These are phyloP conservation scores for Apogon talboti DNA, from an alignment of 2,797 vertebrate species.

Conservation along the genomic window DNA sequence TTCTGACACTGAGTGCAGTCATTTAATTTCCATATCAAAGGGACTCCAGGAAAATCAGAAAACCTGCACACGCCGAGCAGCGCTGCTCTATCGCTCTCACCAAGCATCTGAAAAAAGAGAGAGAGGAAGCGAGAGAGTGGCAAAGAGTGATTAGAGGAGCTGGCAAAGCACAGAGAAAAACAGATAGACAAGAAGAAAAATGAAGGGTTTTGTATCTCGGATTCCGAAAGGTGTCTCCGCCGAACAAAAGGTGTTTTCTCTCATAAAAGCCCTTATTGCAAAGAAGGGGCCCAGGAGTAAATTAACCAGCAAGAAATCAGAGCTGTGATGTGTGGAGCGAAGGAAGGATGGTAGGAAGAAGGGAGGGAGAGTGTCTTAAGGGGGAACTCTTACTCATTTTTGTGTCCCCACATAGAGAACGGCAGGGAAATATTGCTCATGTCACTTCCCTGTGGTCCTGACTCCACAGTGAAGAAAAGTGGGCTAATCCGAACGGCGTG, in stretches of 20 bases:
- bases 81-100: conserved; percentile 28
- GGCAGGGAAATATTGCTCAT: conserved; percentile 37
- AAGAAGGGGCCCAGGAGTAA: conserved; percentile 26
- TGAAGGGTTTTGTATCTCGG: conserved; percentile 38
- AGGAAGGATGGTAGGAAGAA: too few species aligned
- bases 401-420: conserved; percentile 11
- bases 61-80: conserved; percentile 35
- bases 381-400: conserved; percentile 30
- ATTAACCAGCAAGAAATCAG: conserved; percentile 34
- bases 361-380: conserved; percentile 1
- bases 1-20: conserved; percentile 65
- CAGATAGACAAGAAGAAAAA: conserved; percentile 32
- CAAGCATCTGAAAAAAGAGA: conserved; percentile 19
- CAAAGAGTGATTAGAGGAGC: conserved; percentile 55
- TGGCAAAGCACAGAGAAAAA: conserved; percentile 5
- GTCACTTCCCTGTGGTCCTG: conserved; percentile 64
- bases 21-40: conserved; percentile 78
- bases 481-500: conserved; percentile 54
- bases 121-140: conserved; percentile 6
- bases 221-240: conserved; percentile 48
- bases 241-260: conserved; percentile 41
- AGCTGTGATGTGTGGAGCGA: too few species aligned
- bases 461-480: conserved; percentile 39
- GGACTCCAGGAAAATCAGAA: conserved; percentile 48
- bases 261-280: conserved; percentile 33